Evolutionary conservation across 2,888 invertebrate genomes (phyloP), one percentile per base, ranked within the genome.

Genomic region (Ochropacha duplaris): DNA sequence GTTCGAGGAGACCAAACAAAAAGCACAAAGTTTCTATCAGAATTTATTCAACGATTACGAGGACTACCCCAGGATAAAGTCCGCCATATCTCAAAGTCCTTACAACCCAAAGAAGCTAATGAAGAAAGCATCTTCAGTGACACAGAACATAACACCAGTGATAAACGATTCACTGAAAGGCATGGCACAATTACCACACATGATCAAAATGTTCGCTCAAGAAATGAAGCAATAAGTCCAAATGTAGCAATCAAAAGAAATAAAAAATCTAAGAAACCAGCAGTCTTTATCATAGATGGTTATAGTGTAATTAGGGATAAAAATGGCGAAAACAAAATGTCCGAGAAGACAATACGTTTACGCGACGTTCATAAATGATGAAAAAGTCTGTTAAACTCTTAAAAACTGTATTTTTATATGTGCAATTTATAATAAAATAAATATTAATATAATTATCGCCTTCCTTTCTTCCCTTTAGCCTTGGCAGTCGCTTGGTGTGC

Each of bases 391-490:
- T 49, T 55, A 51, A 55, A 28, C 54, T 60, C 52, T 57, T 31
- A 31, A 31, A 61, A 64, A 50, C 24, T 59, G 60, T 69, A 64
- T 64, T 67, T 64, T 57, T 60, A 61, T 58, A 60, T 67, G 44
- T 44, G 44, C 64, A 67, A 65, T 70, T 68, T 64, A 74, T 59
- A 61, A 65, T 68, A 63, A 57, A 60, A 64, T 44, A 2, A 44
- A 58, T 63, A 64, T 44, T 9, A 44, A 58, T 63, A 64, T 57
- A 61, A 59, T 85, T 86, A 93, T 83, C 93, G 84, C 49, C 93
- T 81, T 62, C 92, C 92, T 73, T 93, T 93, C 72, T 93, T 93
- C 51, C 92, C 92, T 75, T 93, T 93, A 62, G 77, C 81, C 66
- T 93, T 92, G 64, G 68, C 84, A 60, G 76, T 81, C 1, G 84